A percentile compares a stretch with the other conserved stretches of the same genome.
Conservation (phyloP, 1,140 invertebrate genomes). For the Drosophila miranda region DNA sequence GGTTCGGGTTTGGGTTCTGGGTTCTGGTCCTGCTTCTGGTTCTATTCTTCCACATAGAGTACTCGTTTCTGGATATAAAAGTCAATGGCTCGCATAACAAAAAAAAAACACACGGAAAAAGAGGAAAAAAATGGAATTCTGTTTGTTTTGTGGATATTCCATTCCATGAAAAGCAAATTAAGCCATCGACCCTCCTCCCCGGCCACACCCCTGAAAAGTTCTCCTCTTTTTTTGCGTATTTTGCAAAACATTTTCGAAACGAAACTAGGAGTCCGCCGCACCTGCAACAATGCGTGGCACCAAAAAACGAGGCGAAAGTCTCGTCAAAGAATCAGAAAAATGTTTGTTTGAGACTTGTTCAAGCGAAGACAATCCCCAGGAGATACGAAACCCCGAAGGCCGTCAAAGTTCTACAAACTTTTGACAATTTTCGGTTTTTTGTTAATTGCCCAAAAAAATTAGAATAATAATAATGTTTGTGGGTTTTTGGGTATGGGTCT, state of each 20-base stretch:
- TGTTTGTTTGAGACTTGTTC: conserved; percentile 66
- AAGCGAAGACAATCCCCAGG: conserved; percentile 49
- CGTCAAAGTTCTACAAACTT: conserved; percentile 9
- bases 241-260: conserved; percentile 28
- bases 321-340: conserved; percentile 43
- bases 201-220: conserved; percentile 24
- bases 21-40: conserved; percentile 6
- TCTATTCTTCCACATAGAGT: conserved; percentile 4
- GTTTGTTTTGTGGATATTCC: conserved; percentile 39
- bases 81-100: conserved; percentile 61
- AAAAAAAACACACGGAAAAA: conserved; percentile 31
- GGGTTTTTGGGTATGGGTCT: conserved; percentile 63
- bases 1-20: conserved; percentile 13
- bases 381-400: conserved; percentile 10
- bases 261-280: conserved; percentile 45
- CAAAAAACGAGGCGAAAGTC: conserved; percentile 12
- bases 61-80: conserved; percentile 61
- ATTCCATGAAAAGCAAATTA: conserved; percentile 72
- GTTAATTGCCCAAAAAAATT: conserved; percentile 56
- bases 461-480: conserved; percentile 47
- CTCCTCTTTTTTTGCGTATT: conserved; percentile 4
- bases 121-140: conserved; percentile 20
- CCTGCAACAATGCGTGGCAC: conserved; percentile 52
- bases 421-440: conserved; percentile 48
- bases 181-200: conserved; percentile 36